Base-by-base conservation (phyloP, 2,113 vertebrate species). In the Eretmodus cyanostictus region DNA sequence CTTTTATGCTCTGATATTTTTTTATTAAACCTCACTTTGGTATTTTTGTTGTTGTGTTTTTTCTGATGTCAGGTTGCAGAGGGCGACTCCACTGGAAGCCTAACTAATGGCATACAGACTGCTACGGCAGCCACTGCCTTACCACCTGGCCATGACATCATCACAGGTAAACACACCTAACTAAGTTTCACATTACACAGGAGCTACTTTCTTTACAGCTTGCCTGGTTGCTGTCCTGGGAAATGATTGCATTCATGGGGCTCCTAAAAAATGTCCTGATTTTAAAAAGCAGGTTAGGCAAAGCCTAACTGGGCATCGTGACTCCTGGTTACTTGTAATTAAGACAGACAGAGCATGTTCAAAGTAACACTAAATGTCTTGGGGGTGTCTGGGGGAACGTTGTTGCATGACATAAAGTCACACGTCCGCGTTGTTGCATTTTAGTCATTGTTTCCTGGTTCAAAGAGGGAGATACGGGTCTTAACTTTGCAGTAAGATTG, bases 31-130 rank as follows among this genome's bases (percentile, higher is more conserved):
- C 11, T 40, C 14, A 47, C 40, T 47, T 73, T 34, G 29, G 5
- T 51, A 7, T 40, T 40, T 54, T 10, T 31, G 16, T 29, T 47
- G 11, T 38, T 38, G 61, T 66, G 34, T 5, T 83, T 40, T 78
- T 49, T 47, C 22, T 27, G 19, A 14, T 92, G 93, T 95, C 96
- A 99, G 95, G 97, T 98, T 93, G 97, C 97, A 92, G 98, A 99
- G 87, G 98, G 97, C 90, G 97, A 97, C 54, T 95, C 97, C 80
- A 92, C 97, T 87, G 97, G 97, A 85, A 97, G 87, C 68, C 93
- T 96, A 42, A 95, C 93, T 19, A 97, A 97, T 9, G 95, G 97
- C 82, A 96, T 98, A 59, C 98, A 99, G 91, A 97, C 98, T 83
- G 98, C 97, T 89, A 95, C 96, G 2, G 89, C 96, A 86, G 94